Evolutionary conservation across 2,888 invertebrate species (phyloP), one percentile per base, ranked within the genome.

Genomic region (Drosophila subquinaria): DNA sequence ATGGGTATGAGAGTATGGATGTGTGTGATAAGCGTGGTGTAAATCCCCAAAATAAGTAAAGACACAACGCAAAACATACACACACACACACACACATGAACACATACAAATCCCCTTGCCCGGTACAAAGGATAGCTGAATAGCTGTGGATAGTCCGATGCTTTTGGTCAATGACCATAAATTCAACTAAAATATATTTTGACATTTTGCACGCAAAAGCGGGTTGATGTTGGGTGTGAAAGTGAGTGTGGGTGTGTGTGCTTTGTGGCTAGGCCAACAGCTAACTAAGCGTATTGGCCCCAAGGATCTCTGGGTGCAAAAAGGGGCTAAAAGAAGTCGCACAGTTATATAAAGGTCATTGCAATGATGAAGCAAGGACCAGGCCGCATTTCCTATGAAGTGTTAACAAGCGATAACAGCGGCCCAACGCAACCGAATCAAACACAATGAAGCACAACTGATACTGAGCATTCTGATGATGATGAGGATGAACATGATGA

Each of bases 401-500:
- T 87, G 86, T 87, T 87, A 87, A 87, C 90, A 84, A 71, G 77
- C 77, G 86, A 87, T 87, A 87, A 89, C 82, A 89, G 73, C 62
- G 45, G 38, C 55, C 48, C 20, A 36, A 57, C 13, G 51, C 56
- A 63, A 71, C 66, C 53, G 73, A 69, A 62, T 64, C 64, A 66
- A 87, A 89, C 84, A 83, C 90, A 90, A 89, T 81, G 85, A 84
- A 90, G 73, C 82, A 69, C 69, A 85, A 82, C 82, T 90, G 89
- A 89, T 73, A 67, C 63, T 61, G 67, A 60, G 30, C 13, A 48
- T 59, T 51, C 42, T 42, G 8, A 69, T 61, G 56, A 35, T 47
- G 51, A 8, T 27, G 27, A 40, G 57, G 59, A 45, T 76, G 55
- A 71, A 60, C 76, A 56, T 52, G 33, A 33, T 38, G 62, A 33